Evolutionary conservation across 2,113 vertebrate species (phyloP), one percentile per base, ranked within the genome.

Genomic region (Otus sunia): DNA sequence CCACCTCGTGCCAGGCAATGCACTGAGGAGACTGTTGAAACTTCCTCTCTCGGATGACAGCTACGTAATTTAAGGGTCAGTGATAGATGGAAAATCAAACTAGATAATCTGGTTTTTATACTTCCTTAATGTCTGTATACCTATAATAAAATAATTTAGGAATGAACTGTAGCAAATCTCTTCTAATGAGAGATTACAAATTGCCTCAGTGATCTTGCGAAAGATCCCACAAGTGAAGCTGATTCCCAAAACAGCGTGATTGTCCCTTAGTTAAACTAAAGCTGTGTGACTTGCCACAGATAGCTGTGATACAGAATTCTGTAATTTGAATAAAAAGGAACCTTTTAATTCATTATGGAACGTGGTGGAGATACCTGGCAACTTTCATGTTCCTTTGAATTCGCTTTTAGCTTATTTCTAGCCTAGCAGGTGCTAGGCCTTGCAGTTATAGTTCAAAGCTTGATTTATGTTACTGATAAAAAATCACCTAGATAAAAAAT

Each of bases 301-400:
- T 41, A 66, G 12, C 72, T 83, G 12, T 22, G 63, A 68, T 69
- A 78, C 19, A 82, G n/a, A 37, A 78, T 49, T 74, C 36, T 78
- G 26, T 49, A 27, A 75, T 39, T 78, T 89, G 37, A 62, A 52
- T 87, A 45, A 91, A 91, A 96, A 89, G 39, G 11, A 78, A 52
- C 39, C 10, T 94, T 81, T 67, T 68, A 59, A 23, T 72, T 90
- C 8, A 10, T 85, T 87, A 72, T 20, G 34, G 91, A 80, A 55
- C 0, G 0, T 34, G 8, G 5, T 68, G 4, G 80, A 78, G 41
- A 36, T 66, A 52, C 36, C 29, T n/a, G 49, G 30, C 45, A 85
- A 60, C 45, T 77, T 77, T 82, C 27, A 43, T 72, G 43, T 90
- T 95, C 56, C 69, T 94, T 92, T 96, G 87, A 95, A 68, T 49